Evolutionary conservation across 1,140 invertebrate genomes (phyloP), one percentile per base, ranked within the genome.

Genomic region (Nixonia krombeini): DNA sequence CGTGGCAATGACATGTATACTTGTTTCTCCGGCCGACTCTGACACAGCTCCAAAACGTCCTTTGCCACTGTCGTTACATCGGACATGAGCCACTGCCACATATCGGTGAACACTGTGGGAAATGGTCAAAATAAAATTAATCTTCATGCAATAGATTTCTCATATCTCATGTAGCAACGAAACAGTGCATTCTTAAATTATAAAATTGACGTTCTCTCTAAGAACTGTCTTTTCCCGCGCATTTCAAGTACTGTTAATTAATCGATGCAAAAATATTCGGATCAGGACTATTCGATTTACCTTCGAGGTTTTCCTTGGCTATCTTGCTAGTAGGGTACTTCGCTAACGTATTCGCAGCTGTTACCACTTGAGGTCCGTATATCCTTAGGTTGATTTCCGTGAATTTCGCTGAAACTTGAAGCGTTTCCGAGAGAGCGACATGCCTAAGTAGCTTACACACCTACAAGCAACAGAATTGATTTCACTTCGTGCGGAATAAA

Each of bases 381-480:
- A 97, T 96, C 80, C 94, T 87, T 57, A 99, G 86, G 85, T 96
- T 97, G 57, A 96, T 94, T 85, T 99, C 96, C 18, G 95, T 93
- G 75, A 98, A 97, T 81, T 97, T 97, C 6, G 97, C 94, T 50
- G 94, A 93, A 28, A 99, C 95, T 88, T 99, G 95, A 21, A 99
- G 87, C 23, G 94, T 92, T 82, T 99, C 96, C 28, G 94, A 95
- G 12, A 93, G 90, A 15, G 97, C 95, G 78, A 99, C 94, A 81
- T 99, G 97, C 77, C 96, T 90, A 52, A 99, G 87, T 53, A 99
- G 87, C 87, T 98, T 98, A 86, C 96, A 99, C 57, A 98, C 94
- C 95, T 97, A 76, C 3, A 81, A 70, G 49, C 13, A 44, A 44
- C 25, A 7, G 23, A 17, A 29, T 33, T 31, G 23, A 46, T 17